Evolutionary conservation across 2,888 invertebrate genomes (phyloP).

Genomic region (Glyphotaelius pellucidus): DNA sequence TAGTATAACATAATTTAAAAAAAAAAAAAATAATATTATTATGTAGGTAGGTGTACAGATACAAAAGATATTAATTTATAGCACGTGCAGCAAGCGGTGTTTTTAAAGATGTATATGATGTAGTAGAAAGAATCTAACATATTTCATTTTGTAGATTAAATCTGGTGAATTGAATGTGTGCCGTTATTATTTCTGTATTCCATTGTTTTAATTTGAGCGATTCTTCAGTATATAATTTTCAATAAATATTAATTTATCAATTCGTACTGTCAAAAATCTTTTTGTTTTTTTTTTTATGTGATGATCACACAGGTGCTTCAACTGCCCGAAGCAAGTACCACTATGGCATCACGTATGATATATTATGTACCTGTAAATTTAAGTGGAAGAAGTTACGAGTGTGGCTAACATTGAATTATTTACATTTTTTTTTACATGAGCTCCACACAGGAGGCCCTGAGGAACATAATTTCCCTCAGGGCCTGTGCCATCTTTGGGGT

Average conservation of each 20-base stretch:
- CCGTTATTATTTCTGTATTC: neutral
- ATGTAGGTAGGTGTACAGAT: neutral
- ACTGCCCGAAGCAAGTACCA: neutral
- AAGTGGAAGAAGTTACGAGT: neutral
- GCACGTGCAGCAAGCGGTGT: neutral
- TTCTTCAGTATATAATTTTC: neutral
- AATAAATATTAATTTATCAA: neutral
- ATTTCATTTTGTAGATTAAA: neutral
- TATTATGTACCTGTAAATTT: neutral
- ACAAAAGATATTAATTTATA: neutral
- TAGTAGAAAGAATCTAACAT: neutral
- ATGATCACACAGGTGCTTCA: neutral
- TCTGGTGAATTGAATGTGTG: neutral
- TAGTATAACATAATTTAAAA: neutral
- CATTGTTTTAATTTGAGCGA: neutral
- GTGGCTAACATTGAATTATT: too few species aligned
- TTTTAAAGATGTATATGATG: neutral
- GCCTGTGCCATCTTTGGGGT: too few species aligned
- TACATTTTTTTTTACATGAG: too few species aligned
- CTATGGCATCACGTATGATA: neutral
- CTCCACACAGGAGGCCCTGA: too few species aligned
- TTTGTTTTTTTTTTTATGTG: neutral
- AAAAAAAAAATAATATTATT: neutral
- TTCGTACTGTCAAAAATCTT: neutral
- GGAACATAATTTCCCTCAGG: too few species aligned